Conservation (phyloP, 1,140 invertebrate species). For the Dreissena polymorpha region DNA sequence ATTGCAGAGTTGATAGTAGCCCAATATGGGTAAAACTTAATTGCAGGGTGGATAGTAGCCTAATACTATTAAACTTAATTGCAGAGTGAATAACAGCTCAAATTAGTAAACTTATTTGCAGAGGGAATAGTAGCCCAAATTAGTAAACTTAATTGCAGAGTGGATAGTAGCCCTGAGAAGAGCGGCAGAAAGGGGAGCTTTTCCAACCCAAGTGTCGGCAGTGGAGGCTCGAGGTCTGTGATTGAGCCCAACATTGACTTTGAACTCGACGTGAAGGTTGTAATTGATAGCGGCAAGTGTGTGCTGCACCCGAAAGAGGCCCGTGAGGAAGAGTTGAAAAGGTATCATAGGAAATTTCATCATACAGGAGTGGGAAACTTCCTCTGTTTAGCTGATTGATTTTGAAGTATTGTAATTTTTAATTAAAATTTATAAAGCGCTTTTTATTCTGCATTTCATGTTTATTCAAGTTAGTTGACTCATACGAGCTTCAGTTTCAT, state of each 20-base stretch:
- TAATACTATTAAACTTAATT: too few relatives aligned
- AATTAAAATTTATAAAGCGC: too few relatives aligned
- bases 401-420: too few relatives aligned
- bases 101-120: too few relatives aligned
- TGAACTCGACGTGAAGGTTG: constrained; percentile 96
- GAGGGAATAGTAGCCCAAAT: constrained; percentile 6
- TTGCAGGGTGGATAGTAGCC: too few relatives aligned
- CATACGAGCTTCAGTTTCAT: too few relatives aligned
- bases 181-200: constrained; percentile 10
- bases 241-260: constrained; percentile 96
- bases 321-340: constrained; percentile 67
- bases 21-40: too few relatives aligned
- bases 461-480: too few relatives aligned
- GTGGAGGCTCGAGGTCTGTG: constrained; percentile 53
- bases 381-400: neutral
- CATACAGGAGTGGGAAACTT: neutral
- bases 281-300: constrained; percentile 98
- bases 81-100: too few relatives aligned
- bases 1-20: constrained; percentile 30
- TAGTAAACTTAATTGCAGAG: neutral
- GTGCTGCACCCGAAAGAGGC: constrained; percentile 96
- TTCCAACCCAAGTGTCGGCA: constrained; percentile 63
- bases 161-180: constrained; percentile 15
- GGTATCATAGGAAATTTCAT: neutral
- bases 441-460: too few relatives aligned